These are phyloP conservation scores for Sebastes itinus DNA, from an alignment of 2,797 vertebrate genomes.

Conservation along the genomic window DNA sequence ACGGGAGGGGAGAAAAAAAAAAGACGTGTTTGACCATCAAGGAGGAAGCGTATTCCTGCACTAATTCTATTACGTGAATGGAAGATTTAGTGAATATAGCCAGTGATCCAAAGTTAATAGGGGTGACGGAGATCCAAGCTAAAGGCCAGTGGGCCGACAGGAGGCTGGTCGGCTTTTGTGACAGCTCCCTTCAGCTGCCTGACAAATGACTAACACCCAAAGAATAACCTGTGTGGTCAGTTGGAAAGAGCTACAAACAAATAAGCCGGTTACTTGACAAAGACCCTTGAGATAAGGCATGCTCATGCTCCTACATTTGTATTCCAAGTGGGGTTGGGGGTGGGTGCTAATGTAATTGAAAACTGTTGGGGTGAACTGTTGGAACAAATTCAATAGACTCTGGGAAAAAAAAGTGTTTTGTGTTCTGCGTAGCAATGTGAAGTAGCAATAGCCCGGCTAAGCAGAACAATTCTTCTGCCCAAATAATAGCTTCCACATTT, in stretches of 20 bases:
- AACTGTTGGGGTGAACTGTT: conserved; percentile 50
- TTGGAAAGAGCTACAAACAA: conserved; percentile 56
- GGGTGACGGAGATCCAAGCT: conserved; percentile 65
- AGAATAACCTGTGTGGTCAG: conserved; percentile 49
- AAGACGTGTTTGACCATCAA: conserved; percentile 44
- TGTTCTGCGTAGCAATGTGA: conserved; percentile 53
- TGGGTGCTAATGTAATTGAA: conserved; percentile 72
- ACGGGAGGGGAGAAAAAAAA: neutral
- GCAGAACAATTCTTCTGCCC: conserved; percentile 32
- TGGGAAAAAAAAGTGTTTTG: conserved; percentile 36
- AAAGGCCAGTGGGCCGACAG: conserved; percentile 46
- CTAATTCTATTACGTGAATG: conserved; percentile 74
- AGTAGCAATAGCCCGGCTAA: conserved; percentile 39
- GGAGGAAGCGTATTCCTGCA: conserved; percentile 30
- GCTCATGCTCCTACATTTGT: conserved; percentile 58
- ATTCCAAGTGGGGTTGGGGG: conserved; percentile 49
- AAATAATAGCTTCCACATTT: conserved; percentile 46
- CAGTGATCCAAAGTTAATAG: conserved; percentile 85
- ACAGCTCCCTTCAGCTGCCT: conserved; percentile 56
- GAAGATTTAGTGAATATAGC: conserved; percentile 72
- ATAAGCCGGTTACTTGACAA: conserved; percentile 64
- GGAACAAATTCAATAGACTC: conserved; percentile 69
- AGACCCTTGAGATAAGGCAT: conserved; percentile 59
- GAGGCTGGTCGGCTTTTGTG: conserved; percentile 40
- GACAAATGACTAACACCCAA: conserved; percentile 53